A percentile compares a stretch with the other conserved stretches of the same genome.
These are phyloP conservation scores for Clivina fossor DNA, from an alignment of 2,888 invertebrate genomes.

Conservation along the genomic window DNA sequence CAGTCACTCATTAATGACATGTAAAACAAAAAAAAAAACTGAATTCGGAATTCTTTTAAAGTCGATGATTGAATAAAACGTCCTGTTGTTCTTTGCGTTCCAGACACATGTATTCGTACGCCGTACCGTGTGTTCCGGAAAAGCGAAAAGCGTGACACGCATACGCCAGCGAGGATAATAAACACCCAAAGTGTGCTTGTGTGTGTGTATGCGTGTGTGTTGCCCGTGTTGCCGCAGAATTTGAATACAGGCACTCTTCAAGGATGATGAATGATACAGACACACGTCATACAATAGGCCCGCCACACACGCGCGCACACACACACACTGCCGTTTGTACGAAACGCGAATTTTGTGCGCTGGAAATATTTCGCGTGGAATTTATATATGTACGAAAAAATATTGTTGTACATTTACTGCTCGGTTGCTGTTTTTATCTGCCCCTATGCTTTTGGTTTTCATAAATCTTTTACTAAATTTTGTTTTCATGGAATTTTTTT, in stretches of 20 bases:
- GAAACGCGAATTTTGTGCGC: too few relatives aligned
- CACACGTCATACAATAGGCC: background rate
- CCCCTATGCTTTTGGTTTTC: too few relatives aligned
- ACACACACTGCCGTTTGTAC: background rate
- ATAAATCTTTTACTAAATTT: too few relatives aligned
- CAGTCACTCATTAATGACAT: too few relatives aligned
- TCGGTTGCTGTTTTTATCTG: too few relatives aligned
- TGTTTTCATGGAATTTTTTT: too few relatives aligned
- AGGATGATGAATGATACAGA: conserved; percentile 8
- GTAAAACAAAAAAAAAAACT: too few relatives aligned
- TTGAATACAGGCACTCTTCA: conserved; percentile 11
- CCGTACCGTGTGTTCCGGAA: conserved; percentile 24
- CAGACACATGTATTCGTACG: conserved; percentile 7
- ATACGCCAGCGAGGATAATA: conserved; percentile 23
- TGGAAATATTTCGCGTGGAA: too few relatives aligned
- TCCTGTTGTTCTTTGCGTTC: conserved; percentile 11
- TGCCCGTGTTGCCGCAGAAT: too few relatives aligned
- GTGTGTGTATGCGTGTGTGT: conserved; percentile 5
- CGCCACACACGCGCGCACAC: background rate
- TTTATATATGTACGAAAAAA: too few relatives aligned
- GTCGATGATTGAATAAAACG: conserved; percentile 7
- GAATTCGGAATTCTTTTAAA: background rate
- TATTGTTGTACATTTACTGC: too few relatives aligned
- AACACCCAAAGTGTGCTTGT: conserved; percentile 26
- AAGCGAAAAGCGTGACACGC: conserved; percentile 25